Base-by-base conservation (phyloP, 2,888 invertebrate genomes). In the Esperia sulphurella region DNA sequence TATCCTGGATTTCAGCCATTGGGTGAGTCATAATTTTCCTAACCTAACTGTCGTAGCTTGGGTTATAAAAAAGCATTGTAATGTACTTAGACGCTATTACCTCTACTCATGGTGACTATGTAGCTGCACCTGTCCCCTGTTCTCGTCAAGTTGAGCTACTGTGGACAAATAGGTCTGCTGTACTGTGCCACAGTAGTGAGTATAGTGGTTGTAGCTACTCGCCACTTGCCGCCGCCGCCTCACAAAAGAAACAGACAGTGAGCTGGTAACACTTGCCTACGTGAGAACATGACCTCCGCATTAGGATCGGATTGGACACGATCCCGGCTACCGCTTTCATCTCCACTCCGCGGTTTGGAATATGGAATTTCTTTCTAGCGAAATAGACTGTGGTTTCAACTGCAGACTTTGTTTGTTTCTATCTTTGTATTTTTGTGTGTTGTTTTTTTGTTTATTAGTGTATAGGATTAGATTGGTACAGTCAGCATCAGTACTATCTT, bases 221-320 rank as follows among this genome's bases (percentile, higher is more conserved):
- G 21, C 21, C 28, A 9, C 41, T 8, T n/a, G 3, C 42, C 14
- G 30, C 28, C 30, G 35, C 14, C n/a, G 28, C 43, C 14, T 8
- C 45, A 49, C 45, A 52, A 56, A 52, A 45, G 48, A 53, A 48
- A 39, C 39, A 28, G 39, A 39, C 39, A 39, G 41, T 31, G 21
- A 30, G 14, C 39, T 31, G 41, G 38, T 39, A 49, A 38, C 53
- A 51, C 45, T 50, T 52, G 53, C 49, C 52, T 49, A 45, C 51
- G 57, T 53, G 52, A 52, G 54, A 56, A 59, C 59, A 55, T 50
- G 54, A 54, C 51, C 51, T 45, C 50, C 33, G 53, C 53, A 57
- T 55, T 55, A 54, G 50, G 41, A 47, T 28, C 43, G 30, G 12
- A 14, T 46, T 39, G 41, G 40, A 51, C 44, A 51, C 55, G 50